Base-by-base conservation (phyloP, 2,888 invertebrate genomes). In the Chaetoderma sp. region DNA sequence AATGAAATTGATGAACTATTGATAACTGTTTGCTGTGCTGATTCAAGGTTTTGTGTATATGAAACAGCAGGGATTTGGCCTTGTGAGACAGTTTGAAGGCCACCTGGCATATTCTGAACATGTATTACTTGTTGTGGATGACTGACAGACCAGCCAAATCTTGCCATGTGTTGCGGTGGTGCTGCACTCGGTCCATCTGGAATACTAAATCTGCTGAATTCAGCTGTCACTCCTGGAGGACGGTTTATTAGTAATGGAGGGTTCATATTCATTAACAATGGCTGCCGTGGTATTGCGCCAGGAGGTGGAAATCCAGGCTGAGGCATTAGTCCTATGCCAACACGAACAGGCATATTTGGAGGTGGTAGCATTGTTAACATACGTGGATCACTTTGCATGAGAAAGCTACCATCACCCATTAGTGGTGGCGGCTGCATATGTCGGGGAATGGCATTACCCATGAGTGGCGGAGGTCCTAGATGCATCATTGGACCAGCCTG, bases 191-290 rank as follows among this genome's bases (percentile, higher is more conserved):
- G 67, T 21, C 65, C 27, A 18, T 63, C 45, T 16, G 68, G 70
- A 30, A 71, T 21, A 28, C 67, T 60, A n/a, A n/a, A n/a, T n/a
- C n/a, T n/a, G n/a, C n/a, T n/a, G n/a, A n/a, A n/a, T n/a, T n/a
- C n/a, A n/a, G n/a, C n/a, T 1, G 67, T 60, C 45, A 70, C 59
- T 25, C 71, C 71, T 21, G 71, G 74, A 21, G 74, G 78, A 18
- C 71, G 68, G 52, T 75, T 74, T 27, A 78, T 65, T 25, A 79
- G 65, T 58, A 77, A 56, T 6, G 73, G 71, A n/a, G n/a, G n/a
- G n/a, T n/a, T n/a, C n/a, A n/a, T n/a, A 42, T 75, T 78, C 54
- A 78, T 70, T 45, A 80, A 62, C 21, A 80, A 42, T 6, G 64
- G 63, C 5, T 59, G 72, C 10, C 39, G 60, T 16, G 45, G 63